Percentiles rank a stretch among this genome's conserved stretches.
Evolutionary conservation across 2,888 invertebrate genomes (phyloP).

Genomic region (Carcina quercana): DNA sequence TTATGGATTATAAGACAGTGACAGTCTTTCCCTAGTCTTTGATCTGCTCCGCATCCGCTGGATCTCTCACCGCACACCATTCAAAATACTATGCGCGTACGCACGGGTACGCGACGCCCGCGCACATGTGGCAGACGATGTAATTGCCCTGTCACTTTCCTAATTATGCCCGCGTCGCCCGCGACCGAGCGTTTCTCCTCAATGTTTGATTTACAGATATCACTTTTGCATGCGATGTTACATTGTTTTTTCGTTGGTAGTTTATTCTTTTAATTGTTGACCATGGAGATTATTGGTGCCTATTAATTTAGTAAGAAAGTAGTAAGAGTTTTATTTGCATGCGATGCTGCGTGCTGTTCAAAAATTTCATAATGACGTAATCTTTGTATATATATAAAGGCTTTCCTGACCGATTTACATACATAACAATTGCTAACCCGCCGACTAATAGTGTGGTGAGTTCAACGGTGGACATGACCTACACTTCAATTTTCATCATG

Average conservation of each 20-base stretch:
- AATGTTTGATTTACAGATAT: constrained; percentile 47
- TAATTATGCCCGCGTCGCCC: constrained; percentile 46
- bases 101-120: constrained; percentile 26
- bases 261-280: constrained; percentile 1
- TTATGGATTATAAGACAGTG: too few species aligned
- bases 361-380: too few species aligned
- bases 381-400: too few species aligned
- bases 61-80: constrained; percentile 10
- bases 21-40: too few species aligned
- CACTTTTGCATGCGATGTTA: constrained; percentile 35
- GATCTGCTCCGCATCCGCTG: too few species aligned
- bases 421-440: too few species aligned
- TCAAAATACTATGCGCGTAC: constrained; percentile 34
- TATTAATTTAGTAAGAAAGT: constrained; percentile 5
- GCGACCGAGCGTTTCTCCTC: constrained; percentile 53
- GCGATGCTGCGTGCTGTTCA: too few species aligned
- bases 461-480: too few species aligned
- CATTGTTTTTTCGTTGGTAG: constrained; percentile 4
- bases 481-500: too few species aligned
- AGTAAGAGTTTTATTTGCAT: constrained; percentile 3
- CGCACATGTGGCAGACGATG: constrained; percentile 36
- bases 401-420: too few species aligned
- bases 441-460: too few species aligned
- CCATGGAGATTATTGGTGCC: constrained; percentile 1
- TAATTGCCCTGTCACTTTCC: constrained; percentile 68